Base-by-base conservation (phyloP, 1,140 invertebrate species). In the Orius insidiosus region DNA sequence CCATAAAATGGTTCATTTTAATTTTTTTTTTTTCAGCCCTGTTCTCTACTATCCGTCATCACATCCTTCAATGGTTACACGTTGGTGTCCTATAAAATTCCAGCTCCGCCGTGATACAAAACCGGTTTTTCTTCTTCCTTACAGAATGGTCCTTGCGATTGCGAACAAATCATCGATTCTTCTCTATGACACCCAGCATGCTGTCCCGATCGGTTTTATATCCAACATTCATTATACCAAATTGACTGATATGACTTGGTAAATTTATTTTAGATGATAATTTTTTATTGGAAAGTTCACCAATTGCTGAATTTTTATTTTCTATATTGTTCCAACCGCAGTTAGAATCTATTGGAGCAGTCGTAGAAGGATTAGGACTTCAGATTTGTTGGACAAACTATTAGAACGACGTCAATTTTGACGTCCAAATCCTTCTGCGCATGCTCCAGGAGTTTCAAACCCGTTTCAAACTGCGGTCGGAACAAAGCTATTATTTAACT, bases 171-270 rank as follows among this genome's bases (percentile, higher is more conserved):
- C 79, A 54, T 79, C 85, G 13, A 72, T 96, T 38, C 64, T 92
- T 39, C 61, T 95, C 11, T 94, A 92, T 60, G 93, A 95, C 60
- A 95, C 88, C 6, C 88, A 93, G 60, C 89, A 93, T 63, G 64
- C 66, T 9, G 66, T 71, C 32, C 92, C 93, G 0, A 76, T 96
- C 61, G 88, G 78, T 1, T 67, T 82, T 45, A 72, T 96, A 39
- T 76, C 82, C 1, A 88, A 94, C 57, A 89, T 95, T 56, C 92
- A 98, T 62, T 96, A 93, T 54, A 87, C 89, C 1, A 71, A 87
- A 55, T 66, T 97, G 8, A 94, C 85, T 33, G 92, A 97, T 67
- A 52, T 96, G 11, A 65, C 84, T 0, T 98, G 93, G 93, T 78
- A 61, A 63, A 62, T 54, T 42, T 33, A n/a, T 33, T 33, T 33